These are phyloP conservation scores for Parnassius orleans DNA, from an alignment of 2,888 invertebrate genomes.

Conservation along the genomic window DNA sequence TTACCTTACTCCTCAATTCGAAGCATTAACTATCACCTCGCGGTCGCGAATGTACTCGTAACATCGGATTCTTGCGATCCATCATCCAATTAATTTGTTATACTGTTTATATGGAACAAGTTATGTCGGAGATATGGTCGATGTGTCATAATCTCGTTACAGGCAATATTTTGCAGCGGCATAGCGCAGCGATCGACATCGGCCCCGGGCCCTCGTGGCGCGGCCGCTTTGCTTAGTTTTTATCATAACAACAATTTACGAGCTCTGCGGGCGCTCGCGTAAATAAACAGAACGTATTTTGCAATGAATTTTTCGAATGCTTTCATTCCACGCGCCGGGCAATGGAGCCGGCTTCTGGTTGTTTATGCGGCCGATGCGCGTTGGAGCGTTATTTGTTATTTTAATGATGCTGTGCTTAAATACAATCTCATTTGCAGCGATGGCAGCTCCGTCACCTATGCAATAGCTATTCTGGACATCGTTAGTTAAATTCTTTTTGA, in stretches of 20 bases:
- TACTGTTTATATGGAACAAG: too few species aligned
- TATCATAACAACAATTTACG: slow-evolving; percentile 12
- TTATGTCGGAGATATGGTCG: too few species aligned
- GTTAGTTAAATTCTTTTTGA: background rate
- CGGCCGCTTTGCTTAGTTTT: background rate
- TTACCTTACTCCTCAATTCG: too few species aligned
- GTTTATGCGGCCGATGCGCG: background rate
- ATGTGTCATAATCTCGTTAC: background rate
- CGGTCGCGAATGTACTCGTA: too few species aligned
- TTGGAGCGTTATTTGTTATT: background rate
- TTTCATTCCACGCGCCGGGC: slow-evolving; percentile 5
- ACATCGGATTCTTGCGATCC: too few species aligned
- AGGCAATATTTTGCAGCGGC: background rate
- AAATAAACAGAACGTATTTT: slow-evolving; percentile 11
- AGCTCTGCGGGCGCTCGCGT: background rate
- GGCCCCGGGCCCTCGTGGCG: background rate
- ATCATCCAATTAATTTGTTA: too few species aligned
- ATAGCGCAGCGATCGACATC: background rate
- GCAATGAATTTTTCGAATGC: slow-evolving; percentile 15
- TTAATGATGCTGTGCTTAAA: background rate
- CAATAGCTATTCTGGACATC: background rate
- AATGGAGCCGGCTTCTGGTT: background rate
- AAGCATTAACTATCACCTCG: too few species aligned
- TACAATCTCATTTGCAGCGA: background rate
- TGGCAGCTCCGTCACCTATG: background rate